These are phyloP conservation scores for Leptinotarsa haldemani DNA, from an alignment of 2,888 invertebrate species.

Conservation along the genomic window DNA sequence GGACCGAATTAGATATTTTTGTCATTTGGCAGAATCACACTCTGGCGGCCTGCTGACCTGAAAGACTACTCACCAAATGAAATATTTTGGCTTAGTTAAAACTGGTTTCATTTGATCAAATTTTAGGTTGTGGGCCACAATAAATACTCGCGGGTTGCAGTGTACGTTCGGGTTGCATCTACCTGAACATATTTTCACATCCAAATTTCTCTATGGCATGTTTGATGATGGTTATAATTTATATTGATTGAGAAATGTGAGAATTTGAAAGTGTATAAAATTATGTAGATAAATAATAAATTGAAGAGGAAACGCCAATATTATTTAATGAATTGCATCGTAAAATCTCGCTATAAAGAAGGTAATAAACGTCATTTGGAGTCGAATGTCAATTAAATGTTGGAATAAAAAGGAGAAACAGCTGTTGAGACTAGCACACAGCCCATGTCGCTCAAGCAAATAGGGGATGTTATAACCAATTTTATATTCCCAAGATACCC, in stretches of 20 bases:
- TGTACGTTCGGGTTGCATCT: neutral
- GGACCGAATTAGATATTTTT: too few relatives aligned
- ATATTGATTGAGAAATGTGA: neutral
- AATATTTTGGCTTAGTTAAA: too few relatives aligned
- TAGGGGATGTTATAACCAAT: conserved; percentile 53
- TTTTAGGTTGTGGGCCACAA: too few relatives aligned
- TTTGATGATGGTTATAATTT: neutral
- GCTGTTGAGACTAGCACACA: conserved; percentile 54
- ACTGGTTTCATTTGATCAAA: too few relatives aligned
- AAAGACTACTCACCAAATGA: too few relatives aligned
- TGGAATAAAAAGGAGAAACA: conserved; percentile 55
- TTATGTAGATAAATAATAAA: neutral
- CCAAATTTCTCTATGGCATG: neutral
- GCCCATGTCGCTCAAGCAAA: conserved; percentile 53
- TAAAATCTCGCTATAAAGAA: neutral
- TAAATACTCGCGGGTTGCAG: too few relatives aligned
- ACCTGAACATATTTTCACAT: neutral
- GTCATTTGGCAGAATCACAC: too few relatives aligned
- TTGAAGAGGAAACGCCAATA: neutral
- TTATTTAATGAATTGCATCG: neutral
- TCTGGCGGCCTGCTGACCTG: too few relatives aligned
- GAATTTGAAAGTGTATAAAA: neutral
- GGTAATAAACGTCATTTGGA: conserved; percentile 34
- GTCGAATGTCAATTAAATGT: conserved; percentile 58
- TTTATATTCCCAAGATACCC: conserved; percentile 53